Evolutionary conservation across 2,888 invertebrate genomes (phyloP), one percentile per base, ranked within the genome.

Genomic region (Agrochola litura): DNA sequence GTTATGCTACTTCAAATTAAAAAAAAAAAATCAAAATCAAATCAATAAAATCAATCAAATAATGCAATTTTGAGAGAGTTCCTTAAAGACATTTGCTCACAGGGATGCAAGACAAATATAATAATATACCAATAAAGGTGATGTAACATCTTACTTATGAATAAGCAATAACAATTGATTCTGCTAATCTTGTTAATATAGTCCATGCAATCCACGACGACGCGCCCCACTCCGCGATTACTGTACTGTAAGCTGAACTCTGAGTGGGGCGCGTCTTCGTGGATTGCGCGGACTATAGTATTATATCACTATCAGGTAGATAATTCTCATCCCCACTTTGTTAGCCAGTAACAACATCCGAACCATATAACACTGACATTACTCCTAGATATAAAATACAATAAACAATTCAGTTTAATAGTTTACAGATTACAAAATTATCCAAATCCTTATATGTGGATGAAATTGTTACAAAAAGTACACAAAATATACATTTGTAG

Each of bases 301-400:
- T 52, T n/a, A 37, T 14, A 73, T 72, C 56, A 61, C 19, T 69
- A 25, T 54, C 19, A 56, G 41, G 19, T 43, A n/a, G 1, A 65
- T 16, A 3, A 37, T 65, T 74, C 71, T 65, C 61, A 75, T 83
- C 77, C 81, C 83, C 41, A 77, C 37, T 76, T 83, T 70, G 81
- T 19, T 73, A 83, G 61, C 30, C 54, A 81, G 76, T 68, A 78
- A 79, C 77, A 70, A 78, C 65, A 78, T 76, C 75, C 70, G 2
- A 83, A 52, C 69, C 80, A 46, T 77, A 43, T 43, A 64, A 66
- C 37, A 61, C 66, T 64, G 37, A 65, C 56, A 61, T 67, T 60
- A 69, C 72, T 52, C 46, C 61, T 68, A 63, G 10, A 71, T 58
- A 76, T 64, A n/a, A 73, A 73, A 61, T 76, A 84, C 72, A 77